Conservation (phyloP, 2,797 vertebrate species). For the Gymnopithys bicolor region DNA sequence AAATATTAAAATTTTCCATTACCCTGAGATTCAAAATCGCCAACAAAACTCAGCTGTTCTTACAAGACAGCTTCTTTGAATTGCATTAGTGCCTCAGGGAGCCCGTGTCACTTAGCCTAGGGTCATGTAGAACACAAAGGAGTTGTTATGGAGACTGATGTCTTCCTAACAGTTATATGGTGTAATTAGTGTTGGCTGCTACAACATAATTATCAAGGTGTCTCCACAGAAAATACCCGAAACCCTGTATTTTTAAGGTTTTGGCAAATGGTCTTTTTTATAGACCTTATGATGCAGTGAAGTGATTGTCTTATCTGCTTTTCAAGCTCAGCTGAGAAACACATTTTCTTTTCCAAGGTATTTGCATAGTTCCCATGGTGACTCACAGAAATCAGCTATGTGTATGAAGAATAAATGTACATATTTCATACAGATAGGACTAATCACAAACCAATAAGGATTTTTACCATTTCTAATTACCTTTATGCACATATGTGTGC, state of each 20-base stretch:
- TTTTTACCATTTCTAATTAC: not conserved
- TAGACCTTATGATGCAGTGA: slow-evolving; percentile 40
- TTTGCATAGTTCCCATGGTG: not conserved
- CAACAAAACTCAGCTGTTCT: not conserved
- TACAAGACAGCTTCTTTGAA: not conserved
- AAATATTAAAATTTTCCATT: not conserved
- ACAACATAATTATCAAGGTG: slow-evolving; percentile 44
- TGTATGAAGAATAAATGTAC: not conserved
- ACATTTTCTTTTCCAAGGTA: not conserved
- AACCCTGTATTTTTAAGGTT: slow-evolving; percentile 55
- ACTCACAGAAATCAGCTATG: not conserved
- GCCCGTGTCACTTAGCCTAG: not conserved
- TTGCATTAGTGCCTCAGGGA: not conserved
- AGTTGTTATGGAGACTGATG: slow-evolving; percentile 70
- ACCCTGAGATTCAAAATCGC: not conserved
- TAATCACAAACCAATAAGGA: not conserved
- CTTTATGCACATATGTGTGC: not conserved
- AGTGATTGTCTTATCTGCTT: slow-evolving; percentile 46
- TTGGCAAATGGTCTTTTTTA: slow-evolving; percentile 42
- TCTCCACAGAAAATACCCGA: slow-evolving; percentile 68
- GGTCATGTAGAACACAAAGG: slow-evolving; percentile 24
- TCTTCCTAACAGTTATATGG: slow-evolving; percentile 52
- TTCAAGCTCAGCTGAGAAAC: not conserved
- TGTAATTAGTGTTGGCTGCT: slow-evolving; percentile 70
- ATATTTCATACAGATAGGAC: not conserved